Evolutionary conservation across 2,888 invertebrate species (phyloP), one percentile per base, ranked within the genome.

Genomic region (Volucella inanis): DNA sequence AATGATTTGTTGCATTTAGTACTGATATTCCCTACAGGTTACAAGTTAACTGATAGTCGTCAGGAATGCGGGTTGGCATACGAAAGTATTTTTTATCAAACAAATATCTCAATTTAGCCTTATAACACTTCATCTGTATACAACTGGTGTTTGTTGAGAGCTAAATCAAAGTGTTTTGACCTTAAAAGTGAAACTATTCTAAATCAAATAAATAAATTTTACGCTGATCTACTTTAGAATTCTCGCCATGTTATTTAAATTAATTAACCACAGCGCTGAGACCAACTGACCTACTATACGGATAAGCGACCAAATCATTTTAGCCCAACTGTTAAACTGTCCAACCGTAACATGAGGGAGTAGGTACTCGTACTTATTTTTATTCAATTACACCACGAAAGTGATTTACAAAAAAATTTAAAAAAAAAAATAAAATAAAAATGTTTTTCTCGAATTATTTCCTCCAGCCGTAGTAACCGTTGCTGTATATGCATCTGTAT

Each of bases 161-260:
- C 43, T 8, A 14, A 39, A 49, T n/a, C 47, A 31, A 31, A 12
- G 62, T 11, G 4, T 18, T 41, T 22, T 10, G 14, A 11, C 62
- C 31, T 38, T 18, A 80, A 75, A 75, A 78, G 64, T 65, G 50
- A 68, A 80, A 80, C 80, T 59, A 31, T 31, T 31, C 31, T 0
- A 31, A 49, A 18, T 31, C 45, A n/a, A 59, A 76, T 59, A 76
- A 76, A 81, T 54, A 57, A 70, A 59, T 70, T 52, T 64, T 22
- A 57, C 64, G 64, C 43, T 70, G 57, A 81, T 74, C 65, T 72
- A 54, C 61, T 67, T 45, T 45, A 52, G 64, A 59, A 52, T 47
- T 50, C 59, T 59, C 43, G 43, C 50, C 59, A 61, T 31, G 59
- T 70, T 65, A 65, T 81, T 70, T n/a, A 70, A 76, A 81, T 81